These are phyloP conservation scores for Caenorhabditis latens DNA, from an alignment of 1,140 invertebrate species.

Conservation along the genomic window DNA sequence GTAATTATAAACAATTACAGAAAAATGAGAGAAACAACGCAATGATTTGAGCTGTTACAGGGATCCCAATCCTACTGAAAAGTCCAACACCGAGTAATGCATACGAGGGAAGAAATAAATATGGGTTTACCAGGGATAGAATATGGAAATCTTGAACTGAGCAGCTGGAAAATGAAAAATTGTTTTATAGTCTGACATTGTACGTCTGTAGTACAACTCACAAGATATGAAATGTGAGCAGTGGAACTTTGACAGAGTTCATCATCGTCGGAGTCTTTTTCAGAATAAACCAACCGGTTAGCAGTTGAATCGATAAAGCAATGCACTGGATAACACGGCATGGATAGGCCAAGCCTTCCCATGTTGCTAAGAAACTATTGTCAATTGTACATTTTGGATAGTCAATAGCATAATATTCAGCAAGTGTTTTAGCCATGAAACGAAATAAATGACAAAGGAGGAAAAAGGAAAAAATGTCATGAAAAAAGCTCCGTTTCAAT, in stretches of 20 bases:
- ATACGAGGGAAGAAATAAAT: background rate
- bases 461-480: no score
- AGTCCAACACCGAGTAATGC: background rate
- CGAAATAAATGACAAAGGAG: background rate
- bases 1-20: background rate
- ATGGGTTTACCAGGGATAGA: background rate
- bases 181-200: background rate
- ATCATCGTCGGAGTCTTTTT: background rate
- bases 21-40: background rate
- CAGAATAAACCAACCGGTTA: background rate
- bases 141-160: background rate
- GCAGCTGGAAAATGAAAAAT: background rate
- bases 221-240: background rate
- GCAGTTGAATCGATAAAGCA: background rate
- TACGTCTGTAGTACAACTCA: background rate
- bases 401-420: background rate
- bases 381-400: constrained; percentile 14
- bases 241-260: background rate
- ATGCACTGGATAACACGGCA: background rate
- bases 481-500: no score
- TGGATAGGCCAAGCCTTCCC: background rate
- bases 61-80: background rate
- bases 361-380: background rate
- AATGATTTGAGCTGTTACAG: background rate
- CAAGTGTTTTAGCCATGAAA: background rate